Conservation (phyloP, 92 coral and sea anemone species). For the Porites evermanni region DNA sequence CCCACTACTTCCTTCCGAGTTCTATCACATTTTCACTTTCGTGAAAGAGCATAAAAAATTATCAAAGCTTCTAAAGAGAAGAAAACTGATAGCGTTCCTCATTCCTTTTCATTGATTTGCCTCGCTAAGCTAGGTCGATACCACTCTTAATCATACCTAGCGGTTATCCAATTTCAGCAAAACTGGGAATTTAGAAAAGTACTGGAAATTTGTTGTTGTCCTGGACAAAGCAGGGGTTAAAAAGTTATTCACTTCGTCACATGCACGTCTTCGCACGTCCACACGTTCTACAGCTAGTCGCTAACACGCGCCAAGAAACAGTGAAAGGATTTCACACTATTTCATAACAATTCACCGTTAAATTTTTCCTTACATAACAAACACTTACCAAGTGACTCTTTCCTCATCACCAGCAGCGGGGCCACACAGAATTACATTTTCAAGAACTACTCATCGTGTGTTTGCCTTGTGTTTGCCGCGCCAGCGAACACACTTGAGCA, state of each 20-base stretch:
- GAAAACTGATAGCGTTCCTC: no score
- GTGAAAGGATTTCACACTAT: neutral
- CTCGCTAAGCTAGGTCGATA: no score
- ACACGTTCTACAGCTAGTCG: neutral
- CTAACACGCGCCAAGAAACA: conserved; percentile 7
- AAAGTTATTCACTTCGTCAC: neutral
- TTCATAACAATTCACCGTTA: neutral
- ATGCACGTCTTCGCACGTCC: conserved; percentile 1
- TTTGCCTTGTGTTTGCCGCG: neutral
- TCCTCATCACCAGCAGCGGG: neutral
- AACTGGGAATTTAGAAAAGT: neutral
- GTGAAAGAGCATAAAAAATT: no score
- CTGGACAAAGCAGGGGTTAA: conserved; percentile 1
- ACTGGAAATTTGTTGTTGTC: neutral
- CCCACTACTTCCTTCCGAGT: no score
- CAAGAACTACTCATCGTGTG: neutral
- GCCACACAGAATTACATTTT: neutral
- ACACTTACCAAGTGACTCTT: neutral
- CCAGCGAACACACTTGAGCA: conserved; percentile 6
- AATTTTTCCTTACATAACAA: neutral
- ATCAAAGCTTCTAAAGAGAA: no score
- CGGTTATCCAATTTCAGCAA: neutral
- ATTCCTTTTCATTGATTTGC: no score
- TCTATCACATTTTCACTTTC: no score
- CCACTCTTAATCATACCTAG: neutral